A percentile compares a stretch with the other conserved stretches of the same genome.
These are phyloP conservation scores for Perognathus longimembris DNA, from an alignment of 2,113 vertebrate species.

Conservation along the genomic window DNA sequence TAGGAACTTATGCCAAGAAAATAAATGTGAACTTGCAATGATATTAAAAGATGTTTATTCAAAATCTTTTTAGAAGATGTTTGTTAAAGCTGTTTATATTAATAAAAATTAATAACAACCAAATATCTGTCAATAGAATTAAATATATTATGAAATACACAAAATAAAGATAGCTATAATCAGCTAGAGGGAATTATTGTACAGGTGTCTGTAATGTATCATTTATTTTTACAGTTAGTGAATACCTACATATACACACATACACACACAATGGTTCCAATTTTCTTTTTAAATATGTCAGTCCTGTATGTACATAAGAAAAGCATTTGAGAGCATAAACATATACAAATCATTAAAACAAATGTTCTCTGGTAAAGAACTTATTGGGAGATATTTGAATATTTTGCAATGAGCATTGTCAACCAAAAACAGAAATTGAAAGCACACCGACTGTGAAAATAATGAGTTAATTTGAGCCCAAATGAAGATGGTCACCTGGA, in stretches of 20 bases:
- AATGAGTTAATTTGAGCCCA: not conserved
- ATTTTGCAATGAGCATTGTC: slow-evolving; percentile 12
- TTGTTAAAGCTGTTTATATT: slow-evolving; percentile 62
- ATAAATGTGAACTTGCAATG: slow-evolving; percentile 65
- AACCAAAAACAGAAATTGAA: not conserved
- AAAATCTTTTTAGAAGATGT: slow-evolving; percentile 37
- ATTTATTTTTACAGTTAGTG: slow-evolving; percentile 15
- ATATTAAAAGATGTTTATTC: slow-evolving; percentile 68
- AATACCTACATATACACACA: not conserved
- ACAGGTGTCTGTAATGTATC: not conserved
- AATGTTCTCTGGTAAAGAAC: slow-evolving; percentile 20
- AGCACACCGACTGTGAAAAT: too few species aligned
- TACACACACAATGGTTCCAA: not conserved
- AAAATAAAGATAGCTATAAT: slow-evolving; percentile 13
- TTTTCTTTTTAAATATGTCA: not conserved
- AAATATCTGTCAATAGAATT: slow-evolving; percentile 60
- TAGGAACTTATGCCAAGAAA: slow-evolving; percentile 72
- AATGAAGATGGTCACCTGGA: not conserved
- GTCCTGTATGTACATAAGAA: not conserved
- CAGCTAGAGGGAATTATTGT: slow-evolving; percentile 31
- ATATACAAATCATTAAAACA: not conserved
- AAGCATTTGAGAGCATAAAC: not conserved
- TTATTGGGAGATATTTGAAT: slow-evolving; percentile 37
- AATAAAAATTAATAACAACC: slow-evolving; percentile 53
- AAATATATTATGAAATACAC: slow-evolving; percentile 45